Evolutionary conservation across 2,888 invertebrate genomes (phyloP), one percentile per base, ranked within the genome.

Genomic region (Slavum lentiscoides): DNA sequence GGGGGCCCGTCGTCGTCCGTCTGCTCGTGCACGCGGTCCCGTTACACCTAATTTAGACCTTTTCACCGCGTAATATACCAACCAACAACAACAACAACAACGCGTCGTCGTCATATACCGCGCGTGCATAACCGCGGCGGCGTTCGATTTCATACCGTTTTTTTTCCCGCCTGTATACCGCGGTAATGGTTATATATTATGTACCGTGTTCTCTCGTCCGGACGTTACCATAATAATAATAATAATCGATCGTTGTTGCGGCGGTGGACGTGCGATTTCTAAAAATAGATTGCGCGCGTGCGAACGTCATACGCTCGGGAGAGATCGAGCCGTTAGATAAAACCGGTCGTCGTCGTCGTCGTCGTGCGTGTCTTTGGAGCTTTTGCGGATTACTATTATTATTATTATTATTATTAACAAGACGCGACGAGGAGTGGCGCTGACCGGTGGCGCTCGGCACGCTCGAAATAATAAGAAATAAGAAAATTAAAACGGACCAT

Each of bases 401-500:
- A n/a, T n/a, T 39, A 6, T 39, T 39, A 6, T 39, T 39, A 6
- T 39, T 39, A 55, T 62, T 74, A 74, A 74, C 55, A 66, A 55
- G 21, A 61, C 49, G 73, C 49, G 62, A 19, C 23, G 11, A 59
- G 68, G 67, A 68, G 76, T 70, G 77, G 77, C 77, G 77, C 77
- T 77, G 69, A 69, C 67, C 76, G 76, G 76, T 76, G 68, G 76
- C 74, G 74, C 74, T 74, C 70, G 70, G 70, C 39, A 39, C 59
- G 70, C 15, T 72, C 1, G 39, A 66, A 74, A 55, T 58, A 21
- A 55, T 59, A 37, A 64, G 55, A 75, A 21, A 69, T n/a, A n/a
- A 43, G 8, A 59, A 62, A 53, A 43, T 53, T 53, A 66, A 66
- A 21, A 17, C 15, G 53, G 53, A 70, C 69, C 62, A 62, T 77